Evolutionary conservation across 2,113 vertebrate species (phyloP).

Genomic region (Mionectes macconnelli): DNA sequence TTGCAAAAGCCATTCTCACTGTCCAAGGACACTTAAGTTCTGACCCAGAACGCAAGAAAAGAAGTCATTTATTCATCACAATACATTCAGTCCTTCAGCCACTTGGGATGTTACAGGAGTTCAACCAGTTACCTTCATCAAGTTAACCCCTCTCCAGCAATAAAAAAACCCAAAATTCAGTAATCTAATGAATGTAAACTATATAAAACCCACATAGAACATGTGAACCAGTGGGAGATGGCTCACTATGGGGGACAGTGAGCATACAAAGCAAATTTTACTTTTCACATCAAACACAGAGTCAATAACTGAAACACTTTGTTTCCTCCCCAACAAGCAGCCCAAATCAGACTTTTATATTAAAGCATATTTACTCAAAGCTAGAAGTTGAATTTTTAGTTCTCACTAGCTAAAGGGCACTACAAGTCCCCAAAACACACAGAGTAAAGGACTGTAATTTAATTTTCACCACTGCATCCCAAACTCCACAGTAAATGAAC

Average conservation of each 20-base stretch:
- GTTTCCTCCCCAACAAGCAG: neutral
- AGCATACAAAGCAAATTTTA: neutral
- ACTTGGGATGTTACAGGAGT: neutral
- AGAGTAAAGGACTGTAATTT: neutral
- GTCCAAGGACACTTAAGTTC: neutral
- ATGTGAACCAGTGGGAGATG: neutral
- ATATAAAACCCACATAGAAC: neutral
- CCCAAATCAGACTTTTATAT: neutral
- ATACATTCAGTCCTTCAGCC: neutral
- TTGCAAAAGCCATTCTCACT: neutral
- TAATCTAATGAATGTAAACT: neutral
- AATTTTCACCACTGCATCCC: neutral
- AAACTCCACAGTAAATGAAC: neutral
- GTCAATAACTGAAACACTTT: neutral
- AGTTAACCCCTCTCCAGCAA: neutral
- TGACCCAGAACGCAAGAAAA: neutral
- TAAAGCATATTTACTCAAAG: neutral
- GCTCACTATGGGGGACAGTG: rapidly evolving
- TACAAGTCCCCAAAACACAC: neutral
- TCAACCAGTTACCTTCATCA: neutral
- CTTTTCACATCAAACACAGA: neutral
- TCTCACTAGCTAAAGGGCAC: neutral
- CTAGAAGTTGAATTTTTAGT: neutral
- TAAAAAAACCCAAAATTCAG: neutral
- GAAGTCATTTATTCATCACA: neutral